phyloP scores from a whole-genome alignment of 2,888 invertebrate species.

The Hartigia nigra region DNA sequence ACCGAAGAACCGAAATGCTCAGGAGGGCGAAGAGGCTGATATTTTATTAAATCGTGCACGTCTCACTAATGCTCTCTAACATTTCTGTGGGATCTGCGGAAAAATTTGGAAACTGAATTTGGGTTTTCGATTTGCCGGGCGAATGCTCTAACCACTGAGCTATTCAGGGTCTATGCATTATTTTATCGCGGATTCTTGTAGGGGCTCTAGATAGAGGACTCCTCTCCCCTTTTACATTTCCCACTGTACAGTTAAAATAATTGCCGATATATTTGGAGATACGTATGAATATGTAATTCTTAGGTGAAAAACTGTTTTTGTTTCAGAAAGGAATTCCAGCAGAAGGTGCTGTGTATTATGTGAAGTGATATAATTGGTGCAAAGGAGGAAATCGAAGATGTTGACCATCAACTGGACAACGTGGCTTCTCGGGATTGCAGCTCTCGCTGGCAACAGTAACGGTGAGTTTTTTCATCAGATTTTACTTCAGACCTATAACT shows the following conservation, averaged over 20 bases:
- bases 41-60: not conserved
- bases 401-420: slow-evolving; percentile 50
- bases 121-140: not conserved
- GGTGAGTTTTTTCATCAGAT: slow-evolving; percentile 45
- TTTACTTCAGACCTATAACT: not conserved
- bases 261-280: not conserved
- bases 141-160: not conserved
- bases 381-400: slow-evolving; percentile 51
- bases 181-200: not conserved
- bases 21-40: not conserved
- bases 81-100: too few relatives aligned
- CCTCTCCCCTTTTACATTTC: too few relatives aligned
- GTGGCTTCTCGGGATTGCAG: slow-evolving; percentile 56
- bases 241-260: too few relatives aligned
- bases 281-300: not conserved
- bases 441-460: slow-evolving; percentile 53
- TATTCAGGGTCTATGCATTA: not conserved
- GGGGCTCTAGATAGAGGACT: not conserved
- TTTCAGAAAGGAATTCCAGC: slow-evolving; percentile 6
- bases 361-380: slow-evolving; percentile 46
- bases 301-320: not conserved
- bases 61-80: too few relatives aligned
- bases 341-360: slow-evolving; percentile 47
- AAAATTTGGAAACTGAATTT: too few relatives aligned
- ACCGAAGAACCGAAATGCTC: not conserved